phyloP scores from a whole-genome alignment of 2,888 invertebrate species.

The Sycophila texana region DNA sequence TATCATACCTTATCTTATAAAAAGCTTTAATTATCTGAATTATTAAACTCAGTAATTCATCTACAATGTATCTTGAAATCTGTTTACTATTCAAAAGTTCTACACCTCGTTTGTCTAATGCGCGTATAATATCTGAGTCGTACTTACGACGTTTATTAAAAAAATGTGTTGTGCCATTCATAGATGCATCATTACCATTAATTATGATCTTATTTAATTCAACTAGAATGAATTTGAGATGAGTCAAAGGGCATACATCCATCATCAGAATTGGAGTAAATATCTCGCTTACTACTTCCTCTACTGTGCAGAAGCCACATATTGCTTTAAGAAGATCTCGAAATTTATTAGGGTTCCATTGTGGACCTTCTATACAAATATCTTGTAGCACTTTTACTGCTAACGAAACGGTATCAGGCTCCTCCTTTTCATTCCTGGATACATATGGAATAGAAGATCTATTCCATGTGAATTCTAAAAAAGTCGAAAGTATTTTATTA shows the following conservation, averaged over 20 bases:
- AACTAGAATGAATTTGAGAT: constrained; percentile 19
- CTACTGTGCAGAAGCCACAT: constrained; percentile 49
- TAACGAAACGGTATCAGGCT: neutral
- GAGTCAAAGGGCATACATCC: neutral
- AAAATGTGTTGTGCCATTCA: too few species aligned
- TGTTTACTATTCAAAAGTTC: neutral
- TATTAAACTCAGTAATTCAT: constrained; percentile 18
- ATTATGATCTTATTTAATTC: constrained; percentile 21
- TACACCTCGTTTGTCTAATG: neutral
- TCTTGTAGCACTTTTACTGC: constrained; percentile 47
- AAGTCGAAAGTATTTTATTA: neutral
- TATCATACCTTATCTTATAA: too few species aligned
- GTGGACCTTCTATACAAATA: constrained; percentile 58
- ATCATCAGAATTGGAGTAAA: constrained; percentile 62
- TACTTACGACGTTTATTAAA: too few species aligned
- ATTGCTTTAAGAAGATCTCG: constrained; percentile 58
- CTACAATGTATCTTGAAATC: constrained; percentile 23
- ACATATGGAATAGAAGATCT: neutral
- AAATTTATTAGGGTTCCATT: constrained; percentile 64
- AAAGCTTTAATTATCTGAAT: too few species aligned
- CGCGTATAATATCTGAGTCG: neutral
- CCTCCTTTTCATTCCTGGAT: neutral
- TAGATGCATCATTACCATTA: neutral
- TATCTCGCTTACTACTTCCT: constrained; percentile 65
- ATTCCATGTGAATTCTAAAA: too few species aligned